A percentile compares a stretch with the other conserved stretches of the same genome.
Conservation (phyloP, 2,113 vertebrate genomes). For the Crotalus tigris region DNA sequence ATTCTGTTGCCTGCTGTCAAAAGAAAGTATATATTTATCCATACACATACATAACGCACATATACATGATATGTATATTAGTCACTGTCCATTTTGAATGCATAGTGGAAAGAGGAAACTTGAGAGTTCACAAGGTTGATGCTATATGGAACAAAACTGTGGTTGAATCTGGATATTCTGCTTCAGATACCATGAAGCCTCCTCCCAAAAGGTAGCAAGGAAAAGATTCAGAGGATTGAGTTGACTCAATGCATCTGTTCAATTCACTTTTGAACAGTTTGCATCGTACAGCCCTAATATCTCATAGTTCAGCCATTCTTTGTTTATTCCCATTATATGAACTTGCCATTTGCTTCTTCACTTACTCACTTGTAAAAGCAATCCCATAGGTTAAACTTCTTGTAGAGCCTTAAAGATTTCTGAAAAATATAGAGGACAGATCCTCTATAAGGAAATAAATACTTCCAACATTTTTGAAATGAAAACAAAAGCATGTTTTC, state of each 20-base stretch:
- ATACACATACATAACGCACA: no score
- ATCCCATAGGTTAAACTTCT: background rate
- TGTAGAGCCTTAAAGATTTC: background rate
- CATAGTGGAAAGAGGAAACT: no score
- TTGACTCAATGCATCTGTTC: background rate
- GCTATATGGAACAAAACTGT: no score
- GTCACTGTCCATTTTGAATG: no score
- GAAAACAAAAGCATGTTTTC: background rate
- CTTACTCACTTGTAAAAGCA: background rate
- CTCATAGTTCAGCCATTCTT: background rate
- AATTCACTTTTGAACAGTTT: background rate
- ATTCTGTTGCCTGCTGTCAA: no score
- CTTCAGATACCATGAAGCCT: no score
- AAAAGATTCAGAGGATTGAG: background rate
- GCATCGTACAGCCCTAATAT: background rate
- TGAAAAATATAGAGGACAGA: background rate
- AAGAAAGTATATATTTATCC: no score
- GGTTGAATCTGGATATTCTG: no score
- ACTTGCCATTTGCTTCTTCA: background rate
- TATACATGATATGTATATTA: no score
- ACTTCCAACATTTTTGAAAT: background rate
- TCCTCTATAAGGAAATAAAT: background rate
- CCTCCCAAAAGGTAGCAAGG: no score
- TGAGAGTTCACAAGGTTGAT: no score
- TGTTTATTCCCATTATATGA: background rate